These are phyloP conservation scores for Cydia splendana DNA, from an alignment of 1,140 invertebrate species.

Conservation along the genomic window DNA sequence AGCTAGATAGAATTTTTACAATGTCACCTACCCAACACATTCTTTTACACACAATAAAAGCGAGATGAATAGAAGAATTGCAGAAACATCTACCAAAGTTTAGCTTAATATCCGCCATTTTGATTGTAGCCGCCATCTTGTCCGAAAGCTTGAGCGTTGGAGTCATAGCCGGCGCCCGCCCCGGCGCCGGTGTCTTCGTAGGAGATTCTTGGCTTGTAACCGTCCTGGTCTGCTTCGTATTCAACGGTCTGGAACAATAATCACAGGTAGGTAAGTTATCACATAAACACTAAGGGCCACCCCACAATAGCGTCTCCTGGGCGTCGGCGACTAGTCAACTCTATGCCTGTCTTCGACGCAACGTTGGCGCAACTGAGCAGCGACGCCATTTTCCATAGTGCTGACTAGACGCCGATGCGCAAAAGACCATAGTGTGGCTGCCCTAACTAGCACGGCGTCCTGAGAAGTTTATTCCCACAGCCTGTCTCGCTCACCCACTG, in stretches of 20 bases:
- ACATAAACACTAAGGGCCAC: too few species aligned
- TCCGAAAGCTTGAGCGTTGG: conserved; percentile 11
- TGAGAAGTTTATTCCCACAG: too few species aligned
- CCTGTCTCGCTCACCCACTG: too few species aligned
- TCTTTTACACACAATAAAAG: neutral
- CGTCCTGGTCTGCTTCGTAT: conserved; percentile 87
- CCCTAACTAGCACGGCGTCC: too few species aligned
- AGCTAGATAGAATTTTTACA: neutral
- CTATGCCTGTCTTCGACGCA: too few species aligned
- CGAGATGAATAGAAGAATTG: neutral
- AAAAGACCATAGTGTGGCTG: too few species aligned
- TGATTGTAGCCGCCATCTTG: conserved; percentile 35
- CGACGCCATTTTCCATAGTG: too few species aligned
- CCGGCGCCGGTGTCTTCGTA: conserved; percentile 83
- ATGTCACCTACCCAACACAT: neutral
- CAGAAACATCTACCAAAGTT: neutral
- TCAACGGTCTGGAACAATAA: conserved; percentile 82
- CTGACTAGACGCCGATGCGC: too few species aligned
- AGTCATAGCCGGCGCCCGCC: conserved; percentile 59
- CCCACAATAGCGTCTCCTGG: too few species aligned
- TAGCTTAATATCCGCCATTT: conserved; percentile 24
- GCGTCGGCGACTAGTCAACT: too few species aligned
- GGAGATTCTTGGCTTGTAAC: conserved; percentile 88
- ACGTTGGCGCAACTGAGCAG: too few species aligned
- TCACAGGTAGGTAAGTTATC: too few species aligned